Percentiles rank a stretch among this genome's conserved stretches.
Conservation (phyloP, 37 sponge, comb jelly and placozoan genomes). For the Mnemiopsis leidyi region DNA sequence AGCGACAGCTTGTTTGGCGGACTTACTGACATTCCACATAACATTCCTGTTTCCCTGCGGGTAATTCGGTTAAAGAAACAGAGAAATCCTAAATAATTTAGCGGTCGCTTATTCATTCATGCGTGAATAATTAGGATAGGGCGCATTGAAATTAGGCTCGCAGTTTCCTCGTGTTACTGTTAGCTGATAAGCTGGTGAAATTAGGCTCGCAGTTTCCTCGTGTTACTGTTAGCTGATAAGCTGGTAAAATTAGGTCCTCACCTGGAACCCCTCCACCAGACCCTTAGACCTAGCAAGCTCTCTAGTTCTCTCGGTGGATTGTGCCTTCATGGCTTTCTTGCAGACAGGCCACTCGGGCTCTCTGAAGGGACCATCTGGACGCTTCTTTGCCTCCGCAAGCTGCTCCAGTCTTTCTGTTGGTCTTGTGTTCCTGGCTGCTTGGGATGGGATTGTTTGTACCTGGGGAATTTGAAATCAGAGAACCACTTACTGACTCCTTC, state of each 20-base stretch:
- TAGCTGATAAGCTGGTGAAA: no score
- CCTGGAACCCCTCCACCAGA: constrained; percentile 80
- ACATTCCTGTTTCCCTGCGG: constrained; percentile 56
- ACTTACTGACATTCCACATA: constrained; percentile 72
- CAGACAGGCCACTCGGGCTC: constrained; percentile 61
- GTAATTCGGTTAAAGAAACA: no score
- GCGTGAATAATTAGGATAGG: no score
- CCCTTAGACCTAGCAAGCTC: constrained; percentile 81
- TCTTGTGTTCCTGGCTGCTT: constrained; percentile 68
- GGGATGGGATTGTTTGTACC: constrained; percentile 75
- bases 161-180: no score
- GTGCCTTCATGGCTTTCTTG: constrained; percentile 62
- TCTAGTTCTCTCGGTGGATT: constrained; percentile 70
- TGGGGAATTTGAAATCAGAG: no score
- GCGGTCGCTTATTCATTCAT: no score
- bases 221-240: no score
- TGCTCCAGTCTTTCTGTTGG: constrained; percentile 68
- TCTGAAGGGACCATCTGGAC: constrained; percentile 47
- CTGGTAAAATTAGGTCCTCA: no score
- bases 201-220: no score
- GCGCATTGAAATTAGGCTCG: no score
- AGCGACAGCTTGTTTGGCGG: constrained; percentile 82
- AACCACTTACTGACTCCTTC: no score
- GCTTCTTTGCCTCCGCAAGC: constrained; percentile 75
- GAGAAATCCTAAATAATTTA: no score